Conservation (phyloP, 2,113 vertebrate species). For the Cyphomyrus plagiostoma region DNA sequence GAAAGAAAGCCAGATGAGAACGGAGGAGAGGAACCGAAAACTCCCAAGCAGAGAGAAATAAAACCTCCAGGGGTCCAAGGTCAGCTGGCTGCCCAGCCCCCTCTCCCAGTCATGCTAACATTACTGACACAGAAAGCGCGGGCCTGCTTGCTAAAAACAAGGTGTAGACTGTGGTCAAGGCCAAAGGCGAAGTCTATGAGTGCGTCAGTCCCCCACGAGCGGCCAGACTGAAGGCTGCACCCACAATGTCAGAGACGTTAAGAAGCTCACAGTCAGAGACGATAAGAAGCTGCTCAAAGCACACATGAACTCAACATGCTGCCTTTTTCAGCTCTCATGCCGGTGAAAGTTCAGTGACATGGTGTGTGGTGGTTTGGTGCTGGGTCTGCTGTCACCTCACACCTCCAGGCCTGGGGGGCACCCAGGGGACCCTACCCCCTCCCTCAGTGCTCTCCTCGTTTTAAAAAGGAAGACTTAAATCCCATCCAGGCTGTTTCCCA, state of each 20-base stretch:
- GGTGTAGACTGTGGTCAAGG: background rate
- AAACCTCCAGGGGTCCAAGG: background rate
- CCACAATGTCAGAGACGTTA: background rate
- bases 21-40: background rate
- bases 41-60: background rate
- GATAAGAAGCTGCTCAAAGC: background rate
- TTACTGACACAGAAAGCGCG: background rate
- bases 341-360: background rate
- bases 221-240: background rate
- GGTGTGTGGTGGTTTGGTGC: background rate
- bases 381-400: background rate
- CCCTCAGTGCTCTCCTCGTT: background rate
- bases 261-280: background rate
- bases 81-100: background rate
- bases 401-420: background rate
- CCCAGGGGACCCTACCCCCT: background rate
- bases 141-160: background rate
- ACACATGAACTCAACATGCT: background rate
- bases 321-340: background rate
- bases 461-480: background rate
- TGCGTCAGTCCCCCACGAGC: background rate
- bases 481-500: background rate
- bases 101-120: background rate
- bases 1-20: background rate
- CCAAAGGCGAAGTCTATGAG: background rate